Evolutionary conservation across 1,140 invertebrate genomes (phyloP), one percentile per base, ranked within the genome.

Genomic region (Mactra quadrangularis): DNA sequence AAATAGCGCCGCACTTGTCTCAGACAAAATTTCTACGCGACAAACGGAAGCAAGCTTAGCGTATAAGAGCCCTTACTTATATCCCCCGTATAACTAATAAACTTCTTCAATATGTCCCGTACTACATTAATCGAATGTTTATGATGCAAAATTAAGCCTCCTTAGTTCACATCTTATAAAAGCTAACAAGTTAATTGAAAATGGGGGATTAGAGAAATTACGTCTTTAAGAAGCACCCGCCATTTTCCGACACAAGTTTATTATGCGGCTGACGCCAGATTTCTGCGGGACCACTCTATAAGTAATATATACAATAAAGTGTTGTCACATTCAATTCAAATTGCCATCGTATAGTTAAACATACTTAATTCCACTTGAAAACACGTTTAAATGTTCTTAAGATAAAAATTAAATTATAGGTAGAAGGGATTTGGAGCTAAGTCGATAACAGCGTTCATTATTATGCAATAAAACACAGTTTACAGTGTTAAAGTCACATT

Each of bases 111-210:
- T 41, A 6, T 15, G 38, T 15, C 15, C 6, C 6, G 15, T 41
- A 41, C 15, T 7, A 41, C 38, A 15, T 41, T 15, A 7, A 41
- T 41, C 15, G 38, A 76, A 45, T 62, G 38, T 76, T 76, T 76
- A 76, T 76, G 55, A 45, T 45, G 29, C 55, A 60, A 53, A 76
- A 76, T 76, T 62, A 76, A 76, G 59, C 55, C 29, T 31, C 55
- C 62, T 60, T 27, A 47, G 38, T 62, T 22, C 15, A 64, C 22
- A 55, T n/a, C 74, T 64, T 35, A 41, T 45, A n/a, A 76, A 76
- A 62, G 41, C 62, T 76, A 76, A 76, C 59, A 76, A 76, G 74
- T 60, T 76, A 76, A 76, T 76, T 76, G 55, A 76, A 64, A 62
- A 62, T n/a, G 59, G 45, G 45, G 59, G 74, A 60, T 76, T 76